These are phyloP conservation scores for Slavum lentiscoides DNA, from an alignment of 2,888 invertebrate species.

Conservation along the genomic window DNA sequence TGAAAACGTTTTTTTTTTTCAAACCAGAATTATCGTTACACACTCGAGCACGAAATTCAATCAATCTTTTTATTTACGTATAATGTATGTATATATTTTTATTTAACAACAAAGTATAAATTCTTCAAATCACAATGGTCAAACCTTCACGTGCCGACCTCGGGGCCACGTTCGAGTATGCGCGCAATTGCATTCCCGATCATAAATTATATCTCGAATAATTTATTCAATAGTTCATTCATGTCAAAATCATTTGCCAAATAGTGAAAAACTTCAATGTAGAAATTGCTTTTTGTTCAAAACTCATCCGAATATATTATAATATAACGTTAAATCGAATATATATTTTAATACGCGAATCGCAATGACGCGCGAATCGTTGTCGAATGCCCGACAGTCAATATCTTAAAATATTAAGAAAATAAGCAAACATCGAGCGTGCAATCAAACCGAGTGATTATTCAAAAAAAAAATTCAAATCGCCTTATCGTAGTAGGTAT, in stretches of 20 bases:
- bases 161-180: conserved; percentile 32
- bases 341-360: background rate
- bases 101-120: conserved; percentile 42
- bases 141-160: conserved; percentile 48
- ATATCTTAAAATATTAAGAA: too few species aligned
- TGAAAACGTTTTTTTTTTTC: conserved; percentile 22
- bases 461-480: too few species aligned
- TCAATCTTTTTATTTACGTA: conserved; percentile 30
- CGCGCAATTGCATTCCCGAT: conserved; percentile 30
- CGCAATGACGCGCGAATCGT: background rate
- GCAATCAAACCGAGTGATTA: too few species aligned
- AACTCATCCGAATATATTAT: background rate
- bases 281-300: conserved; percentile 11
- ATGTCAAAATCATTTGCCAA: conserved; percentile 41
- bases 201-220: conserved; percentile 44
- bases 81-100: background rate
- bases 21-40: conserved; percentile 27
- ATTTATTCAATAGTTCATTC: conserved; percentile 37
- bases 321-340: background rate
- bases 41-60: conserved; percentile 22
- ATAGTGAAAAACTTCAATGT: conserved; percentile 26
- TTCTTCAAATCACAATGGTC: conserved; percentile 47
- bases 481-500: too few species aligned
- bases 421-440: too few species aligned
- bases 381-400: background rate